Evolutionary conservation across 2,888 invertebrate species (phyloP).

Genomic region (Lutraria lutraria): DNA sequence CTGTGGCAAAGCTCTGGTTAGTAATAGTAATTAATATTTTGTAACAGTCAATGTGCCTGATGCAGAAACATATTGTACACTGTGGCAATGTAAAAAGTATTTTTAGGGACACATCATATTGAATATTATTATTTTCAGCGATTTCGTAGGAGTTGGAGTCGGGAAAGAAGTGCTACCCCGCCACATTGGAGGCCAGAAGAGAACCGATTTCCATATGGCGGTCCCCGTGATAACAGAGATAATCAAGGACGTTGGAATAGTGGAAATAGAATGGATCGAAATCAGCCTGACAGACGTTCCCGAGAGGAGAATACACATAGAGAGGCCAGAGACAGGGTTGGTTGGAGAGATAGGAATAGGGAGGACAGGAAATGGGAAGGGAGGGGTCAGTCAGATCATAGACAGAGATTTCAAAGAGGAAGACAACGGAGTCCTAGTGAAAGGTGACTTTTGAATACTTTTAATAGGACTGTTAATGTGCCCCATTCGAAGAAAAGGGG

Average conservation of each 20-base stretch:
- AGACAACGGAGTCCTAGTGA: slow-evolving; percentile 42
- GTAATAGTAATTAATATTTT: too few relatives aligned
- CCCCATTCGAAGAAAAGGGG: too few relatives aligned
- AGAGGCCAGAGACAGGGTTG: slow-evolving; percentile 39
- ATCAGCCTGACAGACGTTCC: slow-evolving; percentile 20
- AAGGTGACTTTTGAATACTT: slow-evolving; percentile 29
- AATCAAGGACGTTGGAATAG: slow-evolving; percentile 25
- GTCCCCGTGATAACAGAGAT: slow-evolving; percentile 26
- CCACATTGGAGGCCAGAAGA: slow-evolving; percentile 93
- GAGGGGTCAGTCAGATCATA: slow-evolving; percentile 11
- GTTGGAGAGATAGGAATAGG: slow-evolving; percentile 32
- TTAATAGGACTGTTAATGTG: neutral
- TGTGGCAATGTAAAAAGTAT: too few relatives aligned
- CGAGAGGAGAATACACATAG: slow-evolving; percentile 16
- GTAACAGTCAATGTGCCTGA: too few relatives aligned
- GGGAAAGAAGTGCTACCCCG: slow-evolving; percentile 92
- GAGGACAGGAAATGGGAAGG: slow-evolving; percentile 19
- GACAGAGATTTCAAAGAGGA: slow-evolving; percentile 40
- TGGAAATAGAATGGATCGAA: slow-evolving; percentile 31
- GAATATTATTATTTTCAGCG: slow-evolving; percentile 42
- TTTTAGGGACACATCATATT: too few relatives aligned
- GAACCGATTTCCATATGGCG: slow-evolving; percentile 52
- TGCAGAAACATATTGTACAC: too few relatives aligned
- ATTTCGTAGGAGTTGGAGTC: slow-evolving; percentile 61
- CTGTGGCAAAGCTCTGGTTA: too few relatives aligned